Base-by-base conservation (phyloP, 2,888 invertebrate species). In the Leuctra nigra region DNA sequence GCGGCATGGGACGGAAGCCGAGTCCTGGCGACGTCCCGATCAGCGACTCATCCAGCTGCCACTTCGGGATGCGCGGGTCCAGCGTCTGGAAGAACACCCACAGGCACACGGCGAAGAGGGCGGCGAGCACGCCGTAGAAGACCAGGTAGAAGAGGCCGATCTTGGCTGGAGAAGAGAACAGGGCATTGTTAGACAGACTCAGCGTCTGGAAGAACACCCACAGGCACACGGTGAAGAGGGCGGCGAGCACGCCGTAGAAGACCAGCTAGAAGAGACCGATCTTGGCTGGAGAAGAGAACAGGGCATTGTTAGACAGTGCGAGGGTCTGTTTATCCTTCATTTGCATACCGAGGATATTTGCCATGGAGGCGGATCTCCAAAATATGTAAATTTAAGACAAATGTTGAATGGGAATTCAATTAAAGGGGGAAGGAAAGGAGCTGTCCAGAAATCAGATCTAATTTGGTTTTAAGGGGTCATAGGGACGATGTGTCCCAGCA, bases 21-120 rank as follows among this genome's bases (percentile, higher is more conserved):
- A 98, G 78, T 54, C 96, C 80, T 63, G 98, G 98, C 78, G 95
- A 96, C 64, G 88, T 88, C 67, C 96, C 96, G 67, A 97, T 95
- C 65, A 95, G 81, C 59, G 94, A 93, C 57, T 80, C 72, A 29
- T 87, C 85, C 60, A 92, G 77, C 69, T 86, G 87, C 91, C 92
- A 96, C 73, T 85, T 90, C 7, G 96, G 97, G 68, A 86, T 83
- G 64, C 89, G 80, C n/a, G 87, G 83, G 72, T 94, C 91, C 67
- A 96, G 73, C 1, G 93, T 92, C 72, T 89, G 89, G 64, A 87
- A 86, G 79, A 99, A 98, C 59, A 89, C 88, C 83, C 92, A 90
- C 81, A 96, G 86, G 75, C 96, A 94, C 61, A 94, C 89, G 18
- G 93, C 86, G 62, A 97, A 97, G 68, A 97, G 82, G 23, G 92